A percentile compares a stretch with the other conserved stretches of the same genome.
Conservation (phyloP, 1,140 invertebrate species). For the Neodiprion fabricii region DNA sequence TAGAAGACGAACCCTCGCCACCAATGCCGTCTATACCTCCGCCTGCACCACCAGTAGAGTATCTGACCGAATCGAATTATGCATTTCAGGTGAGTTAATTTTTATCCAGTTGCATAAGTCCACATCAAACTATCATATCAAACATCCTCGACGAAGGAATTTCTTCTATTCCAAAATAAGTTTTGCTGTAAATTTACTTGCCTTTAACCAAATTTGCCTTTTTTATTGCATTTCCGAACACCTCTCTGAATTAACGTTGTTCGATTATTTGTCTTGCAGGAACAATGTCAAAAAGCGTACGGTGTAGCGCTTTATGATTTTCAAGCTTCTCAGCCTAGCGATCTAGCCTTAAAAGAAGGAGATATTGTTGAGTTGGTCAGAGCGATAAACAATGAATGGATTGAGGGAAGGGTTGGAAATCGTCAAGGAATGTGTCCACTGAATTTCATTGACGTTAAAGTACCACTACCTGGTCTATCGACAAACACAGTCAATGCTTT, state of each 20-base stretch:
- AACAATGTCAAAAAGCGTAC: slow-evolving; percentile 61
- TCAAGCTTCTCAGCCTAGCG: slow-evolving; percentile 70
- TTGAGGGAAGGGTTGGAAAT: slow-evolving; percentile 70
- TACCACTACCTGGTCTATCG: slow-evolving; percentile 66
- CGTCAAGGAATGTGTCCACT: slow-evolving; percentile 81
- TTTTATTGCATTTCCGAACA: slow-evolving; percentile 10
- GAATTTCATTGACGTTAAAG: slow-evolving; percentile 78
- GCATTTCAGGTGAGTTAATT: slow-evolving; percentile 34
- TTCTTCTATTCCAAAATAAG: not conserved
- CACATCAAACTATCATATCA: not conserved
- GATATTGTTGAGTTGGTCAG: slow-evolving; percentile 74
- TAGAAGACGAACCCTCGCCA: slow-evolving; percentile 62
- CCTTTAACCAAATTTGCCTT: slow-evolving; percentile 9
- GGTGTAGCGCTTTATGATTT: slow-evolving; percentile 80
- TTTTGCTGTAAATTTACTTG: not conserved
- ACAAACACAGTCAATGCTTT: slow-evolving; percentile 62
- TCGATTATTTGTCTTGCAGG: slow-evolving; percentile 39
- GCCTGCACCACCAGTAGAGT: slow-evolving; percentile 71
- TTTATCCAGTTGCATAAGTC: not conserved
- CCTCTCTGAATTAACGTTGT: slow-evolving; percentile 18
- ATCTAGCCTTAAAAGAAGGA: slow-evolving; percentile 76
- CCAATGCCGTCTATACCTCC: slow-evolving; percentile 80
- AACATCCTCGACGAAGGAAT: not conserved
- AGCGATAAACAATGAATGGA: slow-evolving; percentile 80
- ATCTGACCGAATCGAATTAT: slow-evolving; percentile 45